Evolutionary conservation across 2,888 invertebrate species (phyloP).

Genomic region (Keiferia lycopersicella): DNA sequence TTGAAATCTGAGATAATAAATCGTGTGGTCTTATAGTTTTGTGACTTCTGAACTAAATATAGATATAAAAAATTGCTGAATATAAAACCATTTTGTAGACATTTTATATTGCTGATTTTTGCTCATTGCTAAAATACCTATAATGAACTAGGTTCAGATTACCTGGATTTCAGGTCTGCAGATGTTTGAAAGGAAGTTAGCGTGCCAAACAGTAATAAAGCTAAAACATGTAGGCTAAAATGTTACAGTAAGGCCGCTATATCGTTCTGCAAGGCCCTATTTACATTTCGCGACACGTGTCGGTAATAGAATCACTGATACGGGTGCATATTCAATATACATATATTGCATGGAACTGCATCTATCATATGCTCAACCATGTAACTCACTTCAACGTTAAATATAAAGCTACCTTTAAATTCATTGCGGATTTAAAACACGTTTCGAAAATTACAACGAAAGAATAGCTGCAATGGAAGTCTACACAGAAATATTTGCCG

Average conservation of each 20-base stretch:
- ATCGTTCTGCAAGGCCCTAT: not conserved
- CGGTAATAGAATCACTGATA: slow-evolving; percentile 5
- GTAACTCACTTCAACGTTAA: not conserved
- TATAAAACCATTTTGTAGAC: no score
- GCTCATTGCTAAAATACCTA: no score
- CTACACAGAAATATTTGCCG: not conserved
- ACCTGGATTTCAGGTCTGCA: no score
- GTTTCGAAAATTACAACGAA: not conserved
- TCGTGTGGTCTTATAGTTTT: no score
- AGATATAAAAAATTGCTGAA: no score
- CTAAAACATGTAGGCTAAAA: not conserved
- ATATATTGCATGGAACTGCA: not conserved
- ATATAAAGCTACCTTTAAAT: not conserved
- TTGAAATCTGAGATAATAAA: no score
- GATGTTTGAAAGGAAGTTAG: not conserved
- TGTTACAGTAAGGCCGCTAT: not conserved
- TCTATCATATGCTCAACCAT: not conserved
- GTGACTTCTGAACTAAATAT: no score
- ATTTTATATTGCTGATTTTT: no score
- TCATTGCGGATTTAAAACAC: not conserved
- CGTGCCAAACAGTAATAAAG: not conserved
- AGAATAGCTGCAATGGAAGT: not conserved
- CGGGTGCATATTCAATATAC: not conserved
- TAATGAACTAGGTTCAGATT: no score
- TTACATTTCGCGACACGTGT: not conserved